Evolutionary conservation across 2,113 vertebrate species (phyloP).

Genomic region (Beaufortia kweichowensis): DNA sequence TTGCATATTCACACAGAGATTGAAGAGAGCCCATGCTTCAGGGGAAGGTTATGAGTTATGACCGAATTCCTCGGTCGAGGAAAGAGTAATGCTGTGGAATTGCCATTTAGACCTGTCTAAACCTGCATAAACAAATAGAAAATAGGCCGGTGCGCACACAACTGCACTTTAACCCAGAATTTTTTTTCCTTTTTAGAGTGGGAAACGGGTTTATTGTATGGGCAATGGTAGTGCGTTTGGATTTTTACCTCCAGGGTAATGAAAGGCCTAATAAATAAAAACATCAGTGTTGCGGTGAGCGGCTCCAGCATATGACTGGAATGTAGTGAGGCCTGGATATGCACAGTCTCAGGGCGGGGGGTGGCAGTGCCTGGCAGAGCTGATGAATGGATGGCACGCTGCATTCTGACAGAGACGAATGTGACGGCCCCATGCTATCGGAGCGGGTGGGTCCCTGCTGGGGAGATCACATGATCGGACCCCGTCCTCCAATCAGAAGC

Average conservation of each 20-base stretch:
- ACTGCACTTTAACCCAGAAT: conserved; percentile 38
- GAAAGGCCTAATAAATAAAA: conserved; percentile 80
- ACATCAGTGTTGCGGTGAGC: conserved; percentile 72
- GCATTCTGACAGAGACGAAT: conserved; percentile 82
- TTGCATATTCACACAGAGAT: conserved; percentile 54
- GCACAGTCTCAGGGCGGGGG: conserved; percentile 74
- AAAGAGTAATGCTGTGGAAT: conserved; percentile 52
- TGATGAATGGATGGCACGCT: conserved; percentile 80
- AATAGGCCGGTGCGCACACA: background rate
- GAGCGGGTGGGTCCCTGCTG: conserved; percentile 68
- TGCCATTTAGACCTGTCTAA: conserved; percentile 27
- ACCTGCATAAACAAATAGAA: conserved; percentile 39
- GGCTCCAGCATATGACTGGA: conserved; percentile 70
- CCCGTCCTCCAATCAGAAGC: conserved; percentile 61
- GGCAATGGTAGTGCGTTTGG: conserved; percentile 69
- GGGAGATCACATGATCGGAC: conserved; percentile 66
- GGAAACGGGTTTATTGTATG: conserved; percentile 42
- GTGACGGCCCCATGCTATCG: conserved; percentile 72
- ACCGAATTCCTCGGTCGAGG: conserved; percentile 23
- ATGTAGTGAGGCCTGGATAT: conserved; percentile 73
- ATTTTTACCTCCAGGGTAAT: conserved; percentile 75
- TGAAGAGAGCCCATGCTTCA: conserved; percentile 46
- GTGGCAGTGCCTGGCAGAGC: conserved; percentile 73
- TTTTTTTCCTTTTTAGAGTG: conserved; percentile 33
- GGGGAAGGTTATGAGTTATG: conserved; percentile 26